Conservation (phyloP, 2,888 invertebrate genomes). For the Gymnosoma rotundatum region DNA sequence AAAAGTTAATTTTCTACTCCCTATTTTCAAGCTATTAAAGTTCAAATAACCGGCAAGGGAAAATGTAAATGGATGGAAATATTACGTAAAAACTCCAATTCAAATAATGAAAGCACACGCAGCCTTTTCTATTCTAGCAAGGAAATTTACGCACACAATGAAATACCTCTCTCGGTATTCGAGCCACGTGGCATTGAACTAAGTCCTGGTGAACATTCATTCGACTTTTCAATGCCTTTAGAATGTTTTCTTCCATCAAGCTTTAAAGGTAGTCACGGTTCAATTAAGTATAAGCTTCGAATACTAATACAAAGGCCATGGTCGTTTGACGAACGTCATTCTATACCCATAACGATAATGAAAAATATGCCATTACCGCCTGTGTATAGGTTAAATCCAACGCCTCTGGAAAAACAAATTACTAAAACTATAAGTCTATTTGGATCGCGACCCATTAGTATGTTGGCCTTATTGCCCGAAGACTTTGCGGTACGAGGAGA, state of each 20-base stretch:
- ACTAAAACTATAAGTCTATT: slow-evolving; percentile 80
- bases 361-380: slow-evolving; percentile 77
- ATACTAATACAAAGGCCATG: slow-evolving; percentile 81
- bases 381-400: slow-evolving; percentile 75
- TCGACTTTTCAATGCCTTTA: slow-evolving; percentile 78
- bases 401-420: slow-evolving; percentile 77
- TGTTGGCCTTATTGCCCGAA: slow-evolving; percentile 79
- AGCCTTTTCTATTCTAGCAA: slow-evolving; percentile 81
- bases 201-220: slow-evolving; percentile 78
- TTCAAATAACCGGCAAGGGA: slow-evolving; percentile 81
- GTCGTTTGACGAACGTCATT: slow-evolving; percentile 81
- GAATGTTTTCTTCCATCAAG: slow-evolving; percentile 79
- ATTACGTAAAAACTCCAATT: slow-evolving; percentile 77
- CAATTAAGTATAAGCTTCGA: slow-evolving; percentile 81
- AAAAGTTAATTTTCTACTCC: slow-evolving; percentile 7
- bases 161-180: slow-evolving; percentile 78
- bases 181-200: slow-evolving; percentile 80
- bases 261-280: slow-evolving; percentile 80
- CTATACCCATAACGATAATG: slow-evolving; percentile 79
- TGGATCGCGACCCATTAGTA: slow-evolving; percentile 80
- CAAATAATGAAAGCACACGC: slow-evolving; percentile 78
- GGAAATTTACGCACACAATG: slow-evolving; percentile 79
- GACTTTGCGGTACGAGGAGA: slow-evolving; percentile 79
- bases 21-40: slow-evolving; percentile 77
- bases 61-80: slow-evolving; percentile 82